These are phyloP conservation scores for Myathropa florea DNA, from an alignment of 2,888 invertebrate genomes.

Conservation along the genomic window DNA sequence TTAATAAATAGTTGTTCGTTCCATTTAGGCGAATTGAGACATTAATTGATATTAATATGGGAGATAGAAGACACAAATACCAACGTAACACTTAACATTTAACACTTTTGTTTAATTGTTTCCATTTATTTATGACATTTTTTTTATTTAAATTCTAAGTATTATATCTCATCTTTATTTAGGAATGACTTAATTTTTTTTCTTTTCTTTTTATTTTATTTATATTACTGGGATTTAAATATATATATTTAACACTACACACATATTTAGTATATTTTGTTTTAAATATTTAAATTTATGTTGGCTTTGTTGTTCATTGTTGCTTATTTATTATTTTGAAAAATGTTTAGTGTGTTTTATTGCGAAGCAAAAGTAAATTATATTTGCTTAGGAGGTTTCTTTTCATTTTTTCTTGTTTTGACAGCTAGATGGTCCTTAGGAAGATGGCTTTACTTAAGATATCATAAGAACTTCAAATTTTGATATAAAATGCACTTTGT, in stretches of 20 bases:
- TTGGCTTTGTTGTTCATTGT: slow-evolving; percentile 63
- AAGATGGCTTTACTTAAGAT: background rate
- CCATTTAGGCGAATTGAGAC: slow-evolving; percentile 37
- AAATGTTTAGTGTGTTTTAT: slow-evolving; percentile 54
- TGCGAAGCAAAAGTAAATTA: slow-evolving; percentile 63
- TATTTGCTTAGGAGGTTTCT: slow-evolving; percentile 1
- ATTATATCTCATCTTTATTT: slow-evolving; percentile 62
- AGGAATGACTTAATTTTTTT: slow-evolving; percentile 42
- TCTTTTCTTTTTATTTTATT: slow-evolving; percentile 50
- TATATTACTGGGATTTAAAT: slow-evolving; percentile 58
- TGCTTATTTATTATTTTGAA: slow-evolving; percentile 42
- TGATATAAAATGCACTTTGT: background rate
- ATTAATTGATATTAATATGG: slow-evolving; percentile 43
- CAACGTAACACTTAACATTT: slow-evolving; percentile 73
- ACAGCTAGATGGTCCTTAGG: background rate
- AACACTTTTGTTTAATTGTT: slow-evolving; percentile 67
- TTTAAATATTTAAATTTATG: slow-evolving; percentile 67
- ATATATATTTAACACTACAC: slow-evolving; percentile 71
- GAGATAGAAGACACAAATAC: slow-evolving; percentile 71
- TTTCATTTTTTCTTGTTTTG: background rate
- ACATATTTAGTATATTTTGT: slow-evolving; percentile 70
- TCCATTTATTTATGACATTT: slow-evolving; percentile 65
- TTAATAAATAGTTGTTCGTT: slow-evolving; percentile 64
- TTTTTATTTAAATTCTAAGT: slow-evolving; percentile 71
- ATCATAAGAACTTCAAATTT: background rate